These are phyloP conservation scores for Leptinotarsa juncta DNA, from an alignment of 2,888 invertebrate genomes.

Conservation along the genomic window DNA sequence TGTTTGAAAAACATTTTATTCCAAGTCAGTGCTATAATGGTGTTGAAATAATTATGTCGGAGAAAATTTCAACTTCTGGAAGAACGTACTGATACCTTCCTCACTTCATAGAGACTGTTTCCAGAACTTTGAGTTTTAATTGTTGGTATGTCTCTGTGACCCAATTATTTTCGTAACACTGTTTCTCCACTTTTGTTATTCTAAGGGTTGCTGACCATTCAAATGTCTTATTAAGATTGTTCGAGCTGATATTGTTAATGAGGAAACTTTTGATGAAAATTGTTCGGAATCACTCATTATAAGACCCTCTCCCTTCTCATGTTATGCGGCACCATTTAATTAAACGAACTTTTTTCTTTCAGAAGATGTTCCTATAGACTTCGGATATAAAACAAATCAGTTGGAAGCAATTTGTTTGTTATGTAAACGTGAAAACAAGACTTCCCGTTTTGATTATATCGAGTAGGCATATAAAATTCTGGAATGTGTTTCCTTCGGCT, in stretches of 20 bases:
- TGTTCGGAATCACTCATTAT: conserved; percentile 40
- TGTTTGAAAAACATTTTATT: too few species aligned
- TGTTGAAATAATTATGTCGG: background rate
- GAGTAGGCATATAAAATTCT: too few species aligned
- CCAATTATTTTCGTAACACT: conserved; percentile 25
- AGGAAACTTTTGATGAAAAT: conserved; percentile 46
- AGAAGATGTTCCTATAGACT: conserved; percentile 23
- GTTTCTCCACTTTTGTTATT: conserved; percentile 31
- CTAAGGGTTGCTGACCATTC: conserved; percentile 39
- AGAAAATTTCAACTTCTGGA: background rate
- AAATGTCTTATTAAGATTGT: conserved; percentile 44
- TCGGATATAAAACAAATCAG: conserved; percentile 21
- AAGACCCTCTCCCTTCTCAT: conserved; percentile 26
- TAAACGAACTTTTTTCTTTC: conserved; percentile 30
- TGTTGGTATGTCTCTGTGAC: conserved; percentile 18
- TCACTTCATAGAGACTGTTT: background rate
- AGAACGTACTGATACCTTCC: background rate
- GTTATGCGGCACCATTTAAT: conserved; percentile 31
- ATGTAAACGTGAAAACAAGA: background rate
- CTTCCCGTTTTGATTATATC: background rate
- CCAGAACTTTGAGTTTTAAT: background rate
- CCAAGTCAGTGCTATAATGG: too few species aligned
- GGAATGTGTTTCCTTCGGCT: too few species aligned
- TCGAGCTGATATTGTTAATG: conserved; percentile 43
- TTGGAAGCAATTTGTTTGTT: background rate